Base-by-base conservation (phyloP, 2,113 vertebrate genomes). In the Saccopteryx leptura region DNA sequence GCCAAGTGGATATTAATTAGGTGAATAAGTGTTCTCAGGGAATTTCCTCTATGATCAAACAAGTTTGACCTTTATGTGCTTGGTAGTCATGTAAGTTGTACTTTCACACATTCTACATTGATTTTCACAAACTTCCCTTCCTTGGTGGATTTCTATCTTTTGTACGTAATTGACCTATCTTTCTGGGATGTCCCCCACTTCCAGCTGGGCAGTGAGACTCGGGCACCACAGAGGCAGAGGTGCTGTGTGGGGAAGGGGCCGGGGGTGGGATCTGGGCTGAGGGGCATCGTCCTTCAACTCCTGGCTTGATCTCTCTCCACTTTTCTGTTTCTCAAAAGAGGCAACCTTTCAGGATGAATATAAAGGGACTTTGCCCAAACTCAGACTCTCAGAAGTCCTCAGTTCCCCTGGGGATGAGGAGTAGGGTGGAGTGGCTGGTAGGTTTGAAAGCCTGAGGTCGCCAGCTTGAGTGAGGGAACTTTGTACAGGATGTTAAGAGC, bases 91-190 rank as follows among this genome's bases (percentile, higher is more conserved):
- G 4, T 18, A 54, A 23, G 24, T 89, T 85, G 4, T 66, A 84
- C 15, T 33, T 72, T 79, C 13, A 66, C 33, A 88, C 4, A 46
- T 63, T 84, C 46, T 79, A 26, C 4, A 19, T 9, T 26, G 26
- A n/a, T 92, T 94, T 93, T 92, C 76, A 86, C 48, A 95, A 17
- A 65, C 54, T 56, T 80, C 4, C 63, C 88, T 39, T 91, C 58
- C 6, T 72, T 23, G 4, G 5, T 69, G 7, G 28, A 54, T 84
- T 84, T 92, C 52, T 33, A 21, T 88, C 81, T 76, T 61, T 93
- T 26, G 26, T 18, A 23, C 2, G 0, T 14, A 60, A 54, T 5
- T 31, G 11, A 6, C 14, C 79, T 76, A 61, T 33, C 26, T 60
- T 52, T 24, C 48, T 14, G 11, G 10, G 48, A 31, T 74, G 13